Evolutionary conservation across 2,888 invertebrate species (phyloP).

Genomic region (Tachina fera): DNA sequence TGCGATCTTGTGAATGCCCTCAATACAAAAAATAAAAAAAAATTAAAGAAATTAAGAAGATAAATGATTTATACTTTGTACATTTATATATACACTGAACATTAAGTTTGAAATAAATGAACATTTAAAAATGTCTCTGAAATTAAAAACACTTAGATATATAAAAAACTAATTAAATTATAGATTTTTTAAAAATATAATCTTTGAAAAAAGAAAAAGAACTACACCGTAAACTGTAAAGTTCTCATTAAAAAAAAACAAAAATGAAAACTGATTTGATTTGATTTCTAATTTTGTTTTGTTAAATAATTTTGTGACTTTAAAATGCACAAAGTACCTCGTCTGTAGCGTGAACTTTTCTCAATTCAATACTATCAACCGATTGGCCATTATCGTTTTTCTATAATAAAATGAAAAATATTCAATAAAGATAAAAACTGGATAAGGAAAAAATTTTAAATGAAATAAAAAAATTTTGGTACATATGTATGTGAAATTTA

Average conservation of each 20-base stretch:
- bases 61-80: constrained; percentile 74
- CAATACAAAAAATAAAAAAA: constrained; percentile 24
- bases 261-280: constrained; percentile 40
- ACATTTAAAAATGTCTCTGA: constrained; percentile 63
- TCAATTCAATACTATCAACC: constrained; percentile 83
- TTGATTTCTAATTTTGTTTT: no score
- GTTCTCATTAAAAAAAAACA: constrained; percentile 44
- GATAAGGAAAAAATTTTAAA: constrained; percentile 12
- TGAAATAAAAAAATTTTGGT: constrained; percentile 7
- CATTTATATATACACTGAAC: constrained; percentile 80
- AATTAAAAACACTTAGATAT: constrained; percentile 69
- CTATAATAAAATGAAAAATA: constrained; percentile 79
- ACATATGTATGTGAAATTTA: not conserved
- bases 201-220: constrained; percentile 14
- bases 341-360: constrained; percentile 84
- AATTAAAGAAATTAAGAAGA: constrained; percentile 60
- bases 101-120: constrained; percentile 69
- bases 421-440: constrained; percentile 48
- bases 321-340: constrained; percentile 83
- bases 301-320: constrained; percentile 62
- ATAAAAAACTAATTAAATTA: constrained; percentile 53
- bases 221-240: constrained; percentile 59
- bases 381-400: constrained; percentile 83
- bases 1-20: no score
- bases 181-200: constrained; percentile 11